Conservation (phyloP, 2,888 invertebrate species). For the Melanchra persicariae region DNA sequence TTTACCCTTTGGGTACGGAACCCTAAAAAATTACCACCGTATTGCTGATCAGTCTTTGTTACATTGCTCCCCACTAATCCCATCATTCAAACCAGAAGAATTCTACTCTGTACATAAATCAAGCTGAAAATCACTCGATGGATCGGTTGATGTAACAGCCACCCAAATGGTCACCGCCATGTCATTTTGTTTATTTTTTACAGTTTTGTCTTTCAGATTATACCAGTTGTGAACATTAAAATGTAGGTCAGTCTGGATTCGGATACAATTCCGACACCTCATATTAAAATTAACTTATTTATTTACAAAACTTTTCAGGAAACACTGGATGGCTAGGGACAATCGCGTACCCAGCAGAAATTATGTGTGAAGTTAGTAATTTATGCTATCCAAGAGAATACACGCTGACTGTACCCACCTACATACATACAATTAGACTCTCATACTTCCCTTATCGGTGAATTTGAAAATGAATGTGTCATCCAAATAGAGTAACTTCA, state of each 20-base stretch:
- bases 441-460: slow-evolving; percentile 43
- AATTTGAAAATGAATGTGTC: slow-evolving; percentile 49
- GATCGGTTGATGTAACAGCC: background rate
- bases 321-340: slow-evolving; percentile 26
- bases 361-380: slow-evolving; percentile 57
- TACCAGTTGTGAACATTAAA: slow-evolving; percentile 6
- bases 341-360: slow-evolving; percentile 34
- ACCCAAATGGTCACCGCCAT: background rate
- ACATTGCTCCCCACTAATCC: too few relatives aligned
- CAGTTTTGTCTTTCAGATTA: background rate
- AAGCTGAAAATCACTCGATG: too few relatives aligned
- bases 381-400: slow-evolving; percentile 44
- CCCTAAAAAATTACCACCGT: too few relatives aligned
- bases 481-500: slow-evolving; percentile 43
- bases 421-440: slow-evolving; percentile 36
- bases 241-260: slow-evolving; percentile 22
- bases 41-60: too few relatives aligned
- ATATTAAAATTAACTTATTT: slow-evolving; percentile 28
- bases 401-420: slow-evolving; percentile 5
- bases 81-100: too few relatives aligned
- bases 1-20: too few relatives aligned
- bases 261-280: slow-evolving; percentile 15
- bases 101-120: too few relatives aligned
- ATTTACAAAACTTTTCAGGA: slow-evolving; percentile 29
- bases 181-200: background rate